These are phyloP conservation scores for Parauchenoglanis ngamensis DNA, from an alignment of 2,797 vertebrate genomes.

Conservation along the genomic window DNA sequence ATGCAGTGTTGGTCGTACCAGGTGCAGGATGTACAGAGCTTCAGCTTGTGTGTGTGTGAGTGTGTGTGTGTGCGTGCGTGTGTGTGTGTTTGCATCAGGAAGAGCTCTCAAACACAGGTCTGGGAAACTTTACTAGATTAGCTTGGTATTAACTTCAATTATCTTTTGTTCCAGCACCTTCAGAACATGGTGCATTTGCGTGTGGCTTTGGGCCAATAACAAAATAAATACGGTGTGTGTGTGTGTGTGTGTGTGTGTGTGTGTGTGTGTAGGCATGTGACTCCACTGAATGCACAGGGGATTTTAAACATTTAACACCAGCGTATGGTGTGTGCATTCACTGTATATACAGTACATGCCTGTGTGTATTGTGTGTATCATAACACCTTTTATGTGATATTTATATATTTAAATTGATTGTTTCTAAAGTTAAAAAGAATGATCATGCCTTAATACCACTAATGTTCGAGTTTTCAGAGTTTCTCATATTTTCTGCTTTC, in stretches of 20 bases:
- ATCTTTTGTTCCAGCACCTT: slow-evolving; percentile 26
- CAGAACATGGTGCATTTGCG: slow-evolving; percentile 6
- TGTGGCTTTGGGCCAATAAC: neutral
- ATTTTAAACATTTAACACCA: neutral
- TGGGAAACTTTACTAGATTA: slow-evolving; percentile 30
- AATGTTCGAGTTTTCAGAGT: neutral
- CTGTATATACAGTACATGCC: neutral
- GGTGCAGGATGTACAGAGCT: slow-evolving; percentile 37
- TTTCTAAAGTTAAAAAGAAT: neutral
- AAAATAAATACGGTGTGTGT: neutral
- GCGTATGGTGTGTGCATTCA: neutral
- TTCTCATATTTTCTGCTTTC: neutral
- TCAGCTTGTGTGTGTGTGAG: slow-evolving; percentile 6
- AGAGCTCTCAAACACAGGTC: neutral
- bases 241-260: neutral
- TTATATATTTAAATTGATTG: neutral
- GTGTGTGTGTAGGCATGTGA: neutral
- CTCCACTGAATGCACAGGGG: neutral
- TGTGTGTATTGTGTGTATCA: neutral
- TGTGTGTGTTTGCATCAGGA: neutral
- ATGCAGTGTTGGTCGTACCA: slow-evolving; percentile 39
- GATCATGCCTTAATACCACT: neutral
- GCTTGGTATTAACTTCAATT: slow-evolving; percentile 29
- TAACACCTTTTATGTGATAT: neutral
- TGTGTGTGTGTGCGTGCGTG: slow-evolving; percentile 20